Evolutionary conservation across 2,113 vertebrate genomes (phyloP).

Genomic region (Zosterops hypoxanthus): DNA sequence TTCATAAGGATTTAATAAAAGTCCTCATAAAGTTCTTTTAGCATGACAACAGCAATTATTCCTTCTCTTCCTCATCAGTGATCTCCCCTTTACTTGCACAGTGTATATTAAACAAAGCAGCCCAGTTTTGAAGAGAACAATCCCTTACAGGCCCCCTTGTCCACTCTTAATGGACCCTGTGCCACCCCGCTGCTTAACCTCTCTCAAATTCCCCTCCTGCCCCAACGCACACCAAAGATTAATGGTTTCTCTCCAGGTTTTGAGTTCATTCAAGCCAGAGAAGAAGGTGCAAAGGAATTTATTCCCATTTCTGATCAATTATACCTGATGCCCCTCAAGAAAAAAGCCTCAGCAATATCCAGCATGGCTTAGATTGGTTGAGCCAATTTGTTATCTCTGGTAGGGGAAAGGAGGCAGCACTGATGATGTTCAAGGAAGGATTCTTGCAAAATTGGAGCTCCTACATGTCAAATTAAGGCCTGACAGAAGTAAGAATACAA

Average conservation of each 20-base stretch:
- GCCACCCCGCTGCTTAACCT: background rate
- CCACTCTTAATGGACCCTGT: background rate
- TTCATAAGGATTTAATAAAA: slow-evolving; percentile 19
- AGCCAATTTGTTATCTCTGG: background rate
- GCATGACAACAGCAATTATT: background rate
- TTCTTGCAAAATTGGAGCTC: background rate
- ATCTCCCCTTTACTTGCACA: background rate
- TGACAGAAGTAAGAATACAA: background rate
- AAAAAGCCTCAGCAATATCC: background rate
- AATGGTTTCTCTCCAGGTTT: background rate
- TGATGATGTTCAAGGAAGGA: background rate
- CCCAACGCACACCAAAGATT: background rate
- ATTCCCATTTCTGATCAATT: background rate
- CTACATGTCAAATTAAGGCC: background rate
- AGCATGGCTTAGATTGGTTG: background rate
- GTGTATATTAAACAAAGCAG: background rate
- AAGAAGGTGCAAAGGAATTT: background rate
- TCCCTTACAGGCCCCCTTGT: background rate
- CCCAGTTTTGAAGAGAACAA: background rate
- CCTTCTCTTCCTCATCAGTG: background rate
- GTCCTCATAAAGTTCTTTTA: background rate
- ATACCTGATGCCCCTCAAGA: background rate
- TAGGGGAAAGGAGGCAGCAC: background rate
- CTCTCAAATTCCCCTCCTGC: background rate
- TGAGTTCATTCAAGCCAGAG: background rate